phyloP scores from a whole-genome alignment of 2,113 vertebrate genomes.

The Cranoglanis bouderius region DNA sequence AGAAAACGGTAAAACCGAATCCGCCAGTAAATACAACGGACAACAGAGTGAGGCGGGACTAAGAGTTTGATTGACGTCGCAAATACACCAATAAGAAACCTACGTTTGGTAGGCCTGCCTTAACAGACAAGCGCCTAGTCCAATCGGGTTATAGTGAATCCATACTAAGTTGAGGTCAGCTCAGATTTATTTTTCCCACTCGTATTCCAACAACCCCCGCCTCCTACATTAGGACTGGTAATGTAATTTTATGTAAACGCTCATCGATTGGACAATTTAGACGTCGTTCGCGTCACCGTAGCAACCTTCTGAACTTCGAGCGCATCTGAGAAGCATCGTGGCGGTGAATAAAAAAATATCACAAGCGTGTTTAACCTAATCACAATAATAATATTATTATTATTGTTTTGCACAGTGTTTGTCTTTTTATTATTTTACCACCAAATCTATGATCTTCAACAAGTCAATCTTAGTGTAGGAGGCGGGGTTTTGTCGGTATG shows the following conservation, averaged over 20 bases:
- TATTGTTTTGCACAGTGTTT: background rate
- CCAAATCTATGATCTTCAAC: background rate
- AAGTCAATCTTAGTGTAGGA: too few species aligned
- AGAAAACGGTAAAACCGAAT: background rate
- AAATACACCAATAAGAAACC: conserved; percentile 2
- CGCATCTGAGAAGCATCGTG: background rate
- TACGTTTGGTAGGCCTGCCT: background rate
- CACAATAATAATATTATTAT: background rate
- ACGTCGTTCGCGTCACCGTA: background rate
- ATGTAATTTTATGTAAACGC: background rate
- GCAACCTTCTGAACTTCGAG: background rate
- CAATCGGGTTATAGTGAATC: conserved; percentile 45
- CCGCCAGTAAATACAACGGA: background rate
- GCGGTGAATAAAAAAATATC: background rate
- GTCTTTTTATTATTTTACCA: background rate
- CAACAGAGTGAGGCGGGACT: conserved; percentile 10
- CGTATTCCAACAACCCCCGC: conserved; percentile 1
- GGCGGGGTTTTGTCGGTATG: conserved; percentile 55
- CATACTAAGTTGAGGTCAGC: conserved; percentile 48
- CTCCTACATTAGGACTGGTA: background rate
- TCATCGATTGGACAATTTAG: background rate
- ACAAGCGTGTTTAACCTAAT: background rate
- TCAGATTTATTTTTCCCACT: conserved; percentile 46
- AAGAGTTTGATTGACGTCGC: conserved; percentile 51
- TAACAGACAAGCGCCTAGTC: conserved; percentile 32